Base-by-base conservation (phyloP, 2,113 vertebrate genomes). In the Sylvilagus bachmani region DNA sequence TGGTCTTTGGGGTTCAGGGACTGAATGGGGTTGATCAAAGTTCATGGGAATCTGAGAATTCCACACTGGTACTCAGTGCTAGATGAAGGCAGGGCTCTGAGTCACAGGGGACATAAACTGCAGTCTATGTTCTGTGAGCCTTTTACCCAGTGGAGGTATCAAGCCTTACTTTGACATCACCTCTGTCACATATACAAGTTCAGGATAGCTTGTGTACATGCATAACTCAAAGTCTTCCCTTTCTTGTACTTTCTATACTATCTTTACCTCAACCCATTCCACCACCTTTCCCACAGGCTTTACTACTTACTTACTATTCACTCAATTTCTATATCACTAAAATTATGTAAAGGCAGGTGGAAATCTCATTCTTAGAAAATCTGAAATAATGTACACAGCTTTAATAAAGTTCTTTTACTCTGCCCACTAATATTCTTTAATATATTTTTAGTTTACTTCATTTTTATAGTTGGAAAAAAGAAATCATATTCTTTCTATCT, bases 121-220 rank as follows among this genome's bases (percentile, higher is more conserved):
- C 0, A 21, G 14, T 10, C 25, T 1, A 1, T 6, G 36, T 8
- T 1, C 19, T 29, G 5, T 2, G 29, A 66, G 12, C 14, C 14
- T 19, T 67, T 21, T 33, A 38, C 3, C 5, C 36, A 27, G 0
- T 0, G 21, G 38, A 90, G 13, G 29, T 3, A 29, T 21, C 10
- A 7, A 22, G 14, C 14, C 17, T 1, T 1, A 14, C 73, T 25
- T 66, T 16, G 17, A 17, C 3, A 2, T 4, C n/a, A 75, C 10
- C 6, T 38, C 10, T 69, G 9, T 38, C 19, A 14, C 6, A 13
- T 13, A 0, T 12, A 36, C 3, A 64, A 38, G 21, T 10, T 53
- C 12, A 53, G 53, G 27, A 10, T 12, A 64, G n/a, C 44, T 6
- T n/a, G 27, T 22, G 5, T 38, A 17, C 33, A 21, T 2, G 6